Evolutionary conservation across 2,888 invertebrate genomes (phyloP).

Genomic region (Chrysopilus asiliformis): DNA sequence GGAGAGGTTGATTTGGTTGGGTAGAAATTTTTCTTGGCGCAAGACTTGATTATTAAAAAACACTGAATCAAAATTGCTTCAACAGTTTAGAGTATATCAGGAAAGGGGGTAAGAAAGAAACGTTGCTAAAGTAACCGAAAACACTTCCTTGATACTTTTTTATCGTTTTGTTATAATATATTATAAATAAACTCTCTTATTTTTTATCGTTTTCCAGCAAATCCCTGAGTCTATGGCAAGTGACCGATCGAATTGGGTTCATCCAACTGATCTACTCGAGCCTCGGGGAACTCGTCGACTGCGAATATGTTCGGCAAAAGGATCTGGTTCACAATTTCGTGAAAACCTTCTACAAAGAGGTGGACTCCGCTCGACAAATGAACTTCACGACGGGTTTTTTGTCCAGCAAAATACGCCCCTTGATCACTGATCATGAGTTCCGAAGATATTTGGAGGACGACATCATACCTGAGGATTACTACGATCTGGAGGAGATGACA

Average conservation of each 20-base stretch:
- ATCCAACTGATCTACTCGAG: conserved; percentile 43
- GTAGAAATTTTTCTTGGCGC: too few relatives aligned
- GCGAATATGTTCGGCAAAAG: conserved; percentile 39
- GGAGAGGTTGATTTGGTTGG: too few relatives aligned
- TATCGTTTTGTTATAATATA: too few relatives aligned
- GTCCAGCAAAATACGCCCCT: background rate
- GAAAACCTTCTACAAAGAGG: conserved; percentile 35
- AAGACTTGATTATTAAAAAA: too few relatives aligned
- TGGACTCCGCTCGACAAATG: conserved; percentile 16
- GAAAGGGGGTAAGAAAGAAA: too few relatives aligned
- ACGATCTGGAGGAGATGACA: conserved; percentile 8
- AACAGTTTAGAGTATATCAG: too few relatives aligned
- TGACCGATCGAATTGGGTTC: conserved; percentile 42
- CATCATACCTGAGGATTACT: conserved; percentile 14
- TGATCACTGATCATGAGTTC: conserved; percentile 13
- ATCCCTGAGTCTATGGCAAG: conserved; percentile 38
- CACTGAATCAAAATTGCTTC: too few relatives aligned
- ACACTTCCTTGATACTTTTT: too few relatives aligned
- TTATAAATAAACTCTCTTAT: too few relatives aligned
- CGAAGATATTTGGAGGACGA: conserved; percentile 10
- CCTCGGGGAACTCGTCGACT: conserved; percentile 38
- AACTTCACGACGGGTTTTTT: conserved; percentile 13
- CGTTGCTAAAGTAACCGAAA: too few relatives aligned
- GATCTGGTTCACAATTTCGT: conserved; percentile 37
- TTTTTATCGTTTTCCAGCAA: conserved; percentile 23